Percentiles rank a stretch among this genome's conserved stretches.
phyloP scores from a whole-genome alignment of 2,888 invertebrate genomes.

The Sipha maydis region DNA sequence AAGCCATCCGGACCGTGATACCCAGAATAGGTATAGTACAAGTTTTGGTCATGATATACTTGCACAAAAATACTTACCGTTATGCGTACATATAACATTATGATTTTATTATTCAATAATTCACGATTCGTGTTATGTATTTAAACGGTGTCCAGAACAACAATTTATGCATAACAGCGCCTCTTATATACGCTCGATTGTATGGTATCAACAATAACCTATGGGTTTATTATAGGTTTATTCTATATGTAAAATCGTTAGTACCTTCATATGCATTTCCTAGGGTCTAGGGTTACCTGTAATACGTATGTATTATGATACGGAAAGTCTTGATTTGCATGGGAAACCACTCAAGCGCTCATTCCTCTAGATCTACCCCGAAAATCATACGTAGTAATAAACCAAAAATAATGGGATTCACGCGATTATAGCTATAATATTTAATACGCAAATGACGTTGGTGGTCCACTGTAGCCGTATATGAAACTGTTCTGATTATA shows the following conservation, averaged over 20 bases:
- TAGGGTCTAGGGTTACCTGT: too few species aligned
- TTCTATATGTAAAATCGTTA: too few species aligned
- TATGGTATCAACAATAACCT: too few species aligned
- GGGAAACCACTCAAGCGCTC: neutral
- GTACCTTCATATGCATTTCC: too few species aligned
- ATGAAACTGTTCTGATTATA: conserved; percentile 47
- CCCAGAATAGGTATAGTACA: neutral
- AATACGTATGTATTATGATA: neutral
- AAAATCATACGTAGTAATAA: neutral
- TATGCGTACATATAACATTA: neutral
- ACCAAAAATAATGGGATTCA: conserved; percentile 41
- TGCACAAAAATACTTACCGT: conserved; percentile 31
- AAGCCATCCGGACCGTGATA: conserved; percentile 1
- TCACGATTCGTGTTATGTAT: conserved; percentile 6
- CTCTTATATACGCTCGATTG: neutral
- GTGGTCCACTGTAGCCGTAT: conserved; percentile 29
- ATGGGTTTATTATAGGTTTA: neutral
- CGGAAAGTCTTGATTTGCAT: neutral
- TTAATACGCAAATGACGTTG: conserved; percentile 9
- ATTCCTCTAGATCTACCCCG: neutral
- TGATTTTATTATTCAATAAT: conserved; percentile 31
- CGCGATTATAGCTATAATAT: conserved; percentile 8
- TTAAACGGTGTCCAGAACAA: neutral
- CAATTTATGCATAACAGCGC: neutral
- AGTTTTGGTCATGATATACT: conserved; percentile 41